phyloP scores from a whole-genome alignment of 2,888 invertebrate genomes.

The Emmelina monodactyla region DNA sequence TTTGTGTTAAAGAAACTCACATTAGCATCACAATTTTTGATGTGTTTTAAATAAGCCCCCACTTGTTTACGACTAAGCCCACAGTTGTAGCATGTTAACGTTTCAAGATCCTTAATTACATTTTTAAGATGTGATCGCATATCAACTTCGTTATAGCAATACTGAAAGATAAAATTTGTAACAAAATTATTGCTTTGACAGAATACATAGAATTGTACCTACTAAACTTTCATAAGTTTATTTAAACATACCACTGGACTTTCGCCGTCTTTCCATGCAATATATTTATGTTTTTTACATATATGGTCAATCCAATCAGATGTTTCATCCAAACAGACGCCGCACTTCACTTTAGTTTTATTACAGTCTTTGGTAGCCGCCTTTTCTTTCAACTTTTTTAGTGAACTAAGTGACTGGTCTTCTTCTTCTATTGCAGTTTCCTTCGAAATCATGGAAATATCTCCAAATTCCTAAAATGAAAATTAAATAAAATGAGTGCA shows the following conservation, averaged over 20 bases:
- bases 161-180: slow-evolving; percentile 14
- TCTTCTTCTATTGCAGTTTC: too few species aligned
- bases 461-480: too few species aligned
- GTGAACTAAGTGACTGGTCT: too few species aligned
- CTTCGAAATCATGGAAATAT: too few species aligned
- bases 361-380: neutral
- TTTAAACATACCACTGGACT: slow-evolving; percentile 20
- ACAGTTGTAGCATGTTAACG: slow-evolving; percentile 23
- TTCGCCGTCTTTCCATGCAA: slow-evolving; percentile 20
- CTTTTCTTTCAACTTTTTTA: too few species aligned
- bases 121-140: slow-evolving; percentile 22
- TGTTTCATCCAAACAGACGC: slow-evolving; percentile 16
- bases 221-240: neutral
- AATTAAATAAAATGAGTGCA: too few species aligned
- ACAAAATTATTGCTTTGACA: neutral
- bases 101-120: slow-evolving; percentile 17
- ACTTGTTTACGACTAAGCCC: slow-evolving; percentile 17
- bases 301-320: slow-evolving; percentile 19
- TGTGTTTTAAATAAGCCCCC: too few species aligned
- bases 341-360: slow-evolving; percentile 16
- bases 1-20: too few species aligned
- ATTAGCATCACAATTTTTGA: too few species aligned
- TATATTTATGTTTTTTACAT: slow-evolving; percentile 18
- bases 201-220: neutral
- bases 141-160: slow-evolving; percentile 18